Conservation (phyloP, 2,113 vertebrate genomes). For the Rafetus swinhoei region DNA sequence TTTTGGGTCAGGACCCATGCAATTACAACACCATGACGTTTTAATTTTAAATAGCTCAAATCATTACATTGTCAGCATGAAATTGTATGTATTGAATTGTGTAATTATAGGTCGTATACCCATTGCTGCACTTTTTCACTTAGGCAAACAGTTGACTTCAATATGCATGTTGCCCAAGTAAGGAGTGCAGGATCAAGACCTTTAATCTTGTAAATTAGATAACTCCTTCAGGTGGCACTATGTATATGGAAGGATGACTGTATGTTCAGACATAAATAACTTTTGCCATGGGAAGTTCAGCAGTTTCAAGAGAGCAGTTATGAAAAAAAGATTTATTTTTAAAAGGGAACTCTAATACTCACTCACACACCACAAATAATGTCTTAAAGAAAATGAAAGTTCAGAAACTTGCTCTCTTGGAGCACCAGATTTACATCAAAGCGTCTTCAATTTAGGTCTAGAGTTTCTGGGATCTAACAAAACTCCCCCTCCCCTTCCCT, state of each 20-base stretch:
- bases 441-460: background rate
- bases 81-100: too few relatives aligned
- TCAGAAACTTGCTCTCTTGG: background rate
- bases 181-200: background rate
- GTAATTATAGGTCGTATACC: background rate
- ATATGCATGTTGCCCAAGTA: background rate
- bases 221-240: slow-evolving; percentile 36
- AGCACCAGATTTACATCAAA: background rate
- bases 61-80: too few relatives aligned
- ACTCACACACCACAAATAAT: background rate
- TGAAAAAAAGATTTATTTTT: background rate
- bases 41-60: too few relatives aligned
- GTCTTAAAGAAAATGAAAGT: background rate
- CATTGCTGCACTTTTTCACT: background rate
- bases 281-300: background rate
- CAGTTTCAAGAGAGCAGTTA: background rate
- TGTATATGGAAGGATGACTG: slow-evolving; percentile 14
- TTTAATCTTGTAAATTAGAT: slow-evolving; percentile 33
- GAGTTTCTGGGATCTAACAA: background rate
- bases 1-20: too few relatives aligned
- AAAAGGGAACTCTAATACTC: background rate
- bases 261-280: background rate
- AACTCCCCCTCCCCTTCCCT: background rate
- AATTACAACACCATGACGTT: too few relatives aligned
- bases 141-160: background rate